phyloP scores from a whole-genome alignment of 2,888 invertebrate species.

The Agonopterix heracliana region DNA sequence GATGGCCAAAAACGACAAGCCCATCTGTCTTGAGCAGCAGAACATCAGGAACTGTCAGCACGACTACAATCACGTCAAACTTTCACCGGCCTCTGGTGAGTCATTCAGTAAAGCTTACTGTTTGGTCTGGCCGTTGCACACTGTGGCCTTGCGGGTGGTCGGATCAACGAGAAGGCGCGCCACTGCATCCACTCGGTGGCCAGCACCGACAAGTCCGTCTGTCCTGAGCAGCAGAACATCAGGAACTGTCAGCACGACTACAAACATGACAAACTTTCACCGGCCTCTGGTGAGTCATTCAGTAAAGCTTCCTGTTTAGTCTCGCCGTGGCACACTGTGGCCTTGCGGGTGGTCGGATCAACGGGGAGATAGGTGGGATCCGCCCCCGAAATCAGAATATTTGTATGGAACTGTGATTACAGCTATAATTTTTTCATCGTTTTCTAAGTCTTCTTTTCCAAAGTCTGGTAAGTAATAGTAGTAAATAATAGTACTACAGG shows the following conservation, averaged over 20 bases:
- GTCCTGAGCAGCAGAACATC: constrained; percentile 80
- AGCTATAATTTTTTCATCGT: no score
- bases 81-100: constrained; percentile 74
- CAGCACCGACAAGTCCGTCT: constrained; percentile 78
- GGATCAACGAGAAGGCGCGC: constrained; percentile 51
- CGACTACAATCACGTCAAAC: constrained; percentile 78
- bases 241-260: constrained; percentile 82
- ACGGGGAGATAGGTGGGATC: no score
- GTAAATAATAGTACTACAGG: no score
- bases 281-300: constrained; percentile 66
- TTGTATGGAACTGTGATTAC: no score
- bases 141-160: constrained; percentile 53
- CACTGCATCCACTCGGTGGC: constrained; percentile 68
- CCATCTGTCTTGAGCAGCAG: constrained; percentile 78
- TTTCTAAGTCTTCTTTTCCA: no score
- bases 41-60: constrained; percentile 81
- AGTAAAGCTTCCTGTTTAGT: not conserved
- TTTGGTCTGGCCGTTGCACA: constrained; percentile 31
- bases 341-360: constrained; percentile 44
- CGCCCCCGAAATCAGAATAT: no score
- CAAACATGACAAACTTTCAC: constrained; percentile 74
- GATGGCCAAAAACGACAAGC: constrained; percentile 76
- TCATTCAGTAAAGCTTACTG: not conserved
- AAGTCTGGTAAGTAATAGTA: no score
- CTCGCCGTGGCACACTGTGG: constrained; percentile 61